These are phyloP conservation scores for Cotesia typhae DNA, from an alignment of 1,140 invertebrate species.

Conservation along the genomic window DNA sequence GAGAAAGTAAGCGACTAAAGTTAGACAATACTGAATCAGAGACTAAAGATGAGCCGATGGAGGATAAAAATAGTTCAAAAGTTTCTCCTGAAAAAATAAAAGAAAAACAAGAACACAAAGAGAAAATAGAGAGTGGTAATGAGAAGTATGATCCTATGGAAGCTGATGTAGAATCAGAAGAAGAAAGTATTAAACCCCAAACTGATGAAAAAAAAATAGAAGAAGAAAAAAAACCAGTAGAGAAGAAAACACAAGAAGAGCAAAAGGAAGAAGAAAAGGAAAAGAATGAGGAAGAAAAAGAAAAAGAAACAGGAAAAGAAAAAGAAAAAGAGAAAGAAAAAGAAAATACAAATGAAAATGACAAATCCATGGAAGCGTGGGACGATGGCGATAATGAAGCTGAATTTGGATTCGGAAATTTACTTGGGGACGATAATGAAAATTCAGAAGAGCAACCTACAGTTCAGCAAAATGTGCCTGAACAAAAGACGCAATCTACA, in stretches of 20 bases:
- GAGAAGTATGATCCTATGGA: slow-evolving; percentile 60
- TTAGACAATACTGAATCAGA: slow-evolving; percentile 13
- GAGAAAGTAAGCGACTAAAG: slow-evolving; percentile 18
- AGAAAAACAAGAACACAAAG: slow-evolving; percentile 33
- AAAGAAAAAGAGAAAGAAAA: slow-evolving; percentile 51
- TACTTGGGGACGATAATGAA: slow-evolving; percentile 53
- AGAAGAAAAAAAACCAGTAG: slow-evolving; percentile 42
- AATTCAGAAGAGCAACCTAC: not conserved
- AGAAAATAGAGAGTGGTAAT: slow-evolving; percentile 26
- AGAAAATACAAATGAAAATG: slow-evolving; percentile 39
- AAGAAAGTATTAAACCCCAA: slow-evolving; percentile 44
- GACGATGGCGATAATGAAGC: slow-evolving; percentile 57
- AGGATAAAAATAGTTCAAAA: not conserved
- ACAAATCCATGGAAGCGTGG: slow-evolving; percentile 47
- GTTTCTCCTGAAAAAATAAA: not conserved
- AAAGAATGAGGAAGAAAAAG: slow-evolving; percentile 40
- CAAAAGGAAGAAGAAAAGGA: slow-evolving; percentile 37
- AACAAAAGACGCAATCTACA: slow-evolving; percentile 4
- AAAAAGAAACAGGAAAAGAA: slow-evolving; percentile 51
- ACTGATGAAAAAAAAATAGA: slow-evolving; percentile 38
- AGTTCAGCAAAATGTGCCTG: slow-evolving; percentile 14
- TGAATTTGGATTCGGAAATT: slow-evolving; percentile 52
- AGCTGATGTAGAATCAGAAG: slow-evolving; percentile 54
- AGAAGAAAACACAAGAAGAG: slow-evolving; percentile 38
- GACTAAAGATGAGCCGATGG: not conserved